These are phyloP conservation scores for Coilia nasus DNA, from an alignment of 2,797 vertebrate genomes.

Conservation along the genomic window DNA sequence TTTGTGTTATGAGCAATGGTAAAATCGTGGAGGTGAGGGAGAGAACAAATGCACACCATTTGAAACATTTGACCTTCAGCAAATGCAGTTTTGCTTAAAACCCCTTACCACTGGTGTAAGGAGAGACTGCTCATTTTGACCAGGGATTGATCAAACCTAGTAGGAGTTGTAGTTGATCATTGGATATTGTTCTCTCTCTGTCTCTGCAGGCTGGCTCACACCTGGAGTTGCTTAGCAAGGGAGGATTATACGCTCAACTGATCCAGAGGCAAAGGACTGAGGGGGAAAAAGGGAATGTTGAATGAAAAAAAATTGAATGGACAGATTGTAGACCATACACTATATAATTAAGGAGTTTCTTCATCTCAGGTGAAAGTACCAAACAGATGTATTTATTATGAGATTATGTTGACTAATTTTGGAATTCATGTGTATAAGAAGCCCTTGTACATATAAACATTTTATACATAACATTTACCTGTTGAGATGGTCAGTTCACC, in stretches of 20 bases:
- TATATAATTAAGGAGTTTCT: constrained; percentile 31
- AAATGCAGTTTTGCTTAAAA: background rate
- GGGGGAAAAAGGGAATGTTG: constrained; percentile 67
- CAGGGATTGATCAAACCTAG: too few relatives aligned
- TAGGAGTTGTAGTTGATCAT: background rate
- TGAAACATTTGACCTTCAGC: background rate
- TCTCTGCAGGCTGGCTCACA: constrained; percentile 83
- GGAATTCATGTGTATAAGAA: constrained; percentile 17
- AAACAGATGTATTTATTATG: constrained; percentile 23
- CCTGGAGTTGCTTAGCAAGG: constrained; percentile 79
- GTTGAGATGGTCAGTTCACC: background rate
- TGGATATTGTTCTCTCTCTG: constrained; percentile 14
- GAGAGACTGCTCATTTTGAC: too few relatives aligned
- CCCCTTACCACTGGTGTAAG: too few relatives aligned
- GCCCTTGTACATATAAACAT: background rate
- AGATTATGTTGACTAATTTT: constrained; percentile 28
- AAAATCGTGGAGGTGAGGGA: constrained; percentile 85
- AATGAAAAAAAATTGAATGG: background rate
- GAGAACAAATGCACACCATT: background rate
- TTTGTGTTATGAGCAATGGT: constrained; percentile 88
- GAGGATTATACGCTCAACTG: constrained; percentile 86
- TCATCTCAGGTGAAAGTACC: constrained; percentile 35
- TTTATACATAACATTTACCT: constrained; percentile 9
- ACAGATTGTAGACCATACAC: background rate
- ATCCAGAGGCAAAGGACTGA: constrained; percentile 82